A percentile compares a stretch with the other conserved stretches of the same genome.
Conservation (phyloP, 2,113 vertebrate genomes). For the Centropus unirufus region DNA sequence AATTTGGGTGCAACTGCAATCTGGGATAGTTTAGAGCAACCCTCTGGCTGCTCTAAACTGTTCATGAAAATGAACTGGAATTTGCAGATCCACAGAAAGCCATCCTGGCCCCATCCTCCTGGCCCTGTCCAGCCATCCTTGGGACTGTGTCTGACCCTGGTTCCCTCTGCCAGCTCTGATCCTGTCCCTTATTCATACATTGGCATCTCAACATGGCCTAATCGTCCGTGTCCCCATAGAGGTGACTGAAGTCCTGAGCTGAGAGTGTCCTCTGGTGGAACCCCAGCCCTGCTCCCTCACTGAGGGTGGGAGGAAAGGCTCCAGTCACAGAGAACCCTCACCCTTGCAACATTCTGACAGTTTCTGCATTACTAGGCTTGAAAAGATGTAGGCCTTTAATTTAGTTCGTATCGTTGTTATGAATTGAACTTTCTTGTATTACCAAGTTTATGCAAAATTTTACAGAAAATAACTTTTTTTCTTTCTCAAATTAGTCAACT, state of each 20-base stretch:
- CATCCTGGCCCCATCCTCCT: not conserved
- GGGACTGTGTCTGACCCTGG: not conserved
- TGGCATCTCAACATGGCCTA: not conserved
- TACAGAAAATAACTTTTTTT: not conserved
- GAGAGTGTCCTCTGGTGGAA: not conserved
- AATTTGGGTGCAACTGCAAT: not conserved
- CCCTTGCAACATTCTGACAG: not conserved
- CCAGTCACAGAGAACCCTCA: too few relatives aligned
- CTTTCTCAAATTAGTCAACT: too few relatives aligned
- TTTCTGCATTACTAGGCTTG: not conserved
- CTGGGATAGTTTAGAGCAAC: not conserved
- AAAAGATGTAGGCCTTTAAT: not conserved
- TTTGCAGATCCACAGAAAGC: not conserved
- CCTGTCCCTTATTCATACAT: not conserved
- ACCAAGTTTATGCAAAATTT: not conserved
- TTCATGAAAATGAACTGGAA: not conserved
- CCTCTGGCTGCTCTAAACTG: not conserved
- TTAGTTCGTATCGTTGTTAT: not conserved
- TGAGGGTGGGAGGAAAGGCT: too few relatives aligned
- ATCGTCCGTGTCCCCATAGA: fast-evolving
- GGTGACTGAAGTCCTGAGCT: too few relatives aligned
- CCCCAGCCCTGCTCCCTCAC: too few relatives aligned
- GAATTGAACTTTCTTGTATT: not conserved
- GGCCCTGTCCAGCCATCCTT: too few relatives aligned
- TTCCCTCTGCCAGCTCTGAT: too few relatives aligned